phyloP scores from a whole-genome alignment of 2,113 vertebrate species.

The Anseranas semipalmata region DNA sequence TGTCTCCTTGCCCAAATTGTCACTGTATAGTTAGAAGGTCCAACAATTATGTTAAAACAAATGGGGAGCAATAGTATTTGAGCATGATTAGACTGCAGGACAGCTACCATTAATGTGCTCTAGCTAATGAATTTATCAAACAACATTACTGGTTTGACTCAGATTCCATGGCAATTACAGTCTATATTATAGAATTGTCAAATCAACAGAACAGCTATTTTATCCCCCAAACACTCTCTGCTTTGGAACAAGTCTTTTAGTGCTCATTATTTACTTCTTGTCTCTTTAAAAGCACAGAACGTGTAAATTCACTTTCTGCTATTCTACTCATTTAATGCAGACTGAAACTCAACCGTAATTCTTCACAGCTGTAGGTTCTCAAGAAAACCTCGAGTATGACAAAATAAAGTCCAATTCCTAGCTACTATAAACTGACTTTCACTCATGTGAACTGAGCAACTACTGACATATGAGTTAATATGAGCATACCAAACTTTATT shows the following conservation, averaged over 20 bases:
- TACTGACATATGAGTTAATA: constrained; percentile 48
- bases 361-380: not conserved
- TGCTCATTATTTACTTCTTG: not conserved
- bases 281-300: not conserved
- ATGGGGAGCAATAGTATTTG: not conserved
- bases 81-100: not conserved
- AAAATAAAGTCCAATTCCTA: constrained; percentile 29
- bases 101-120: not conserved
- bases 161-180: not conserved
- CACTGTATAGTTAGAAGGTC: not conserved
- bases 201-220: not conserved
- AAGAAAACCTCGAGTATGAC: not conserved
- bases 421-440: constrained; percentile 27
- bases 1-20: not conserved
- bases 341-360: not conserved
- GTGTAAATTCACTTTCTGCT: not conserved
- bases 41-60: not conserved
- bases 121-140: not conserved
- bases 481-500: constrained; percentile 58
- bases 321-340: not conserved
- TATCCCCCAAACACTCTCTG: not conserved
- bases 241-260: not conserved
- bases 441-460: constrained; percentile 33
- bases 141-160: not conserved
- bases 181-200: not conserved